Conservation (phyloP, 2,888 invertebrate species). For the Sarcophaga caerulescens region DNA sequence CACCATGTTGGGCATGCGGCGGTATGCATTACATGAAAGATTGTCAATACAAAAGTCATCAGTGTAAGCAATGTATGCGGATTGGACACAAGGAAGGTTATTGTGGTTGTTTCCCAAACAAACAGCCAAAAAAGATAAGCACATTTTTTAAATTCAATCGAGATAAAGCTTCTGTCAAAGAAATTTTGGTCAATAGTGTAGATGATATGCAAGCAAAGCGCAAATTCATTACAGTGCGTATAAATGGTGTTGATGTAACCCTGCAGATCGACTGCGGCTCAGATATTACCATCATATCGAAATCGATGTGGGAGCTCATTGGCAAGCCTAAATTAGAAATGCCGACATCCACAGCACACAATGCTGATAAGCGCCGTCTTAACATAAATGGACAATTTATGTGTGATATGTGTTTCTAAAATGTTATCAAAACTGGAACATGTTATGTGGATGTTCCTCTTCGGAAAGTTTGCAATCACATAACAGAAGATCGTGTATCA, state of each 20-base stretch:
- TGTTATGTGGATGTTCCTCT: constrained; percentile 27
- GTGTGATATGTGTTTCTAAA: neutral
- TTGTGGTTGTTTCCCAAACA: constrained; percentile 53
- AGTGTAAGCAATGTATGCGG: constrained; percentile 19
- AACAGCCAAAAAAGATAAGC: neutral
- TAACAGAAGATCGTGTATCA: neutral
- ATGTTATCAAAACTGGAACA: neutral
- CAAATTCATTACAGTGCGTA: constrained; percentile 6
- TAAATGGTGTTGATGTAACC: constrained; percentile 12
- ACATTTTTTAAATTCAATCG: constrained; percentile 4
- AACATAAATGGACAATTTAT: constrained; percentile 11
- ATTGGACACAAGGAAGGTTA: constrained; percentile 81
- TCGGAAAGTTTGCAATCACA: neutral
- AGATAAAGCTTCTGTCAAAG: constrained; percentile 1
- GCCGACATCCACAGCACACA: constrained; percentile 19
- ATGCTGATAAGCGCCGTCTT: neutral
- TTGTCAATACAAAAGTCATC: constrained; percentile 29
- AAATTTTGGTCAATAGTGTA: constrained; percentile 26
- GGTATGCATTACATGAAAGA: constrained; percentile 43
- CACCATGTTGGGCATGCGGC: constrained; percentile 44
- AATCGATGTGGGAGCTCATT: constrained; percentile 50
- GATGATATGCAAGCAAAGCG: constrained; percentile 11
- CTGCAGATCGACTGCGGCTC: constrained; percentile 53
- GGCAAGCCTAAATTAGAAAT: constrained; percentile 31
- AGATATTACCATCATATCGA: constrained; percentile 50